Evolutionary conservation across 2,888 invertebrate species (phyloP), one percentile per base, ranked within the genome.

Genomic region (Augiades crinisus): DNA sequence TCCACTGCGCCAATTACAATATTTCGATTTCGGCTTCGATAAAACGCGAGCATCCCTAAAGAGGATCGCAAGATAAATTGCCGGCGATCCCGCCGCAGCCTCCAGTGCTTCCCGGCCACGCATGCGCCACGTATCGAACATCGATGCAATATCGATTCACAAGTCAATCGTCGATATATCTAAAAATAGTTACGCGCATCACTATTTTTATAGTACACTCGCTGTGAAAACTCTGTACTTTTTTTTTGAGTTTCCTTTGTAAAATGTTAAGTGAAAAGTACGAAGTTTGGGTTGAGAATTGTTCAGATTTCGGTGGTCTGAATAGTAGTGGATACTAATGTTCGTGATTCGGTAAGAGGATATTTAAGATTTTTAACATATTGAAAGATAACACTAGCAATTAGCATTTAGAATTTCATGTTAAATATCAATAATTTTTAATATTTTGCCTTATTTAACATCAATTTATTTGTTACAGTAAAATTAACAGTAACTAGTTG

Each of bases 21-120:
- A 53, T 22, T 33, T 13, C 22, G 31, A 31, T 44, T 53, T 61
- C 61, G 63, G 12, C 12, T n/a, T n/a, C n/a, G n/a, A 62, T 62
- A 62, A 30, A 51, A 34, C 47, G 37, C 36, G 61, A 59, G 57
- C 65, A 65, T 60, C 68, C 55, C 66, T 70, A 63, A 64, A 55
- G 54, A 60, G 56, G 57, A 50, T 19, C 58, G 54, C 55, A 57
- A 70, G 73, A 75, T 78, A 77, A 73, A 73, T 72, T 66, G 67
- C 68, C 69, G 67, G 66, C 67, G 65, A 65, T 62, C 70, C 67
- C 62, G 52, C 57, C 58, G 66, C 70, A 69, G 68, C 68, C 65
- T 73, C 67, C 78, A 74, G 73, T 78, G 51, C 56, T 57, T 62
- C 54, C 55, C 60, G 64, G 59, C 68, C 60, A 63, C 60, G 64